These are phyloP conservation scores for Campoplex nolae DNA, from an alignment of 2,888 invertebrate species.

Conservation along the genomic window DNA sequence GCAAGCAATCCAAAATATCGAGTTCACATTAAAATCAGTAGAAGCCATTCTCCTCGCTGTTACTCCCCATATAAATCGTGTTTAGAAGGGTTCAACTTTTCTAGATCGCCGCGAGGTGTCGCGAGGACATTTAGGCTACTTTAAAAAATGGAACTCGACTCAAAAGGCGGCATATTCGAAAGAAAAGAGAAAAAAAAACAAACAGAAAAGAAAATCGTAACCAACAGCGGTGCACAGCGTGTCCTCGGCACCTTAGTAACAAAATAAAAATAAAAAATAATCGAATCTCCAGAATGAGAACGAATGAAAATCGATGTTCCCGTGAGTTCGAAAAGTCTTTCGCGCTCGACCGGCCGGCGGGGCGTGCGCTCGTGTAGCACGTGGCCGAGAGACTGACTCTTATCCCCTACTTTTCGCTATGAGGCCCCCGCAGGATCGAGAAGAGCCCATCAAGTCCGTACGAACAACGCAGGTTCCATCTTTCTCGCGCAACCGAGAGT, in stretches of 20 bases:
- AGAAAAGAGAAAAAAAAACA: no score
- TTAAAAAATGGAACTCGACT: background rate
- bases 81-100: background rate
- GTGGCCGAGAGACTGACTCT: slow-evolving; percentile 83
- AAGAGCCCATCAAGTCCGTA: slow-evolving; percentile 77
- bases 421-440: slow-evolving; percentile 66
- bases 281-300: background rate
- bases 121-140: background rate
- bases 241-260: background rate
- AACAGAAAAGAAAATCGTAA: background rate
- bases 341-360: slow-evolving; percentile 80
- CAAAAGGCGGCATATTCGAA: background rate
- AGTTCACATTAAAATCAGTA: background rate
- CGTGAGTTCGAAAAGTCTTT: slow-evolving; percentile 58
- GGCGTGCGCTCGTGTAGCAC: slow-evolving; percentile 84
- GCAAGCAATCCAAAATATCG: background rate
- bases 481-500: slow-evolving; percentile 78
- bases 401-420: slow-evolving; percentile 80
- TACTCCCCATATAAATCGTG: background rate
- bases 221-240: background rate
- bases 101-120: background rate
- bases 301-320: background rate
- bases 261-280: background rate
- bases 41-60: background rate
- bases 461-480: slow-evolving; percentile 78